phyloP scores from a whole-genome alignment of 1,140 invertebrate genomes.

The Zaprionus davidi region DNA sequence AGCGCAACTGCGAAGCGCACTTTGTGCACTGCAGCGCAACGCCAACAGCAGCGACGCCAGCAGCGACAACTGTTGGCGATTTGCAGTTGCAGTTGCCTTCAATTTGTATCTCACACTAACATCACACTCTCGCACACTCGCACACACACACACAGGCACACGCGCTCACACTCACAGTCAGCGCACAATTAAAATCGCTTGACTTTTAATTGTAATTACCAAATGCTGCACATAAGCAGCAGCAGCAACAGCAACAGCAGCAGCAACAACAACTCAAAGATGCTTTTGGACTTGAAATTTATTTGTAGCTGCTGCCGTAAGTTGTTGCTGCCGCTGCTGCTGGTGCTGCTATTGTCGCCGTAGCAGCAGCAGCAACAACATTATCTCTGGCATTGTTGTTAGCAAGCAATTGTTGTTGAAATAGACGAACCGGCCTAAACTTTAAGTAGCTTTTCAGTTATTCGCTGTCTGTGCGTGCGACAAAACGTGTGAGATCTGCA shows the following conservation, averaged over 20 bases:
- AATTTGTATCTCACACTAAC: conserved; percentile 50
- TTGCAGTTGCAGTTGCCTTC: conserved; percentile 62
- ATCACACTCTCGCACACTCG: conserved; percentile 20
- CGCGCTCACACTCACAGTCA: conserved; percentile 25
- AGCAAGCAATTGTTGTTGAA: conserved; percentile 70
- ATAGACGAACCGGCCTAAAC: conserved; percentile 71
- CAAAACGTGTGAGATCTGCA: conserved; percentile 64
- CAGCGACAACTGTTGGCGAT: conserved; percentile 62
- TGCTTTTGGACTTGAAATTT: conserved; percentile 74
- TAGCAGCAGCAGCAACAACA: conserved; percentile 32
- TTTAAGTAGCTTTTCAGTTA: conserved; percentile 78
- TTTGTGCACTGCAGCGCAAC: conserved; percentile 69
- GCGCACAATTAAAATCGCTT: conserved; percentile 71
- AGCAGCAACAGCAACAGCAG: conserved; percentile 46
- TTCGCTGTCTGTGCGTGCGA: conserved; percentile 77
- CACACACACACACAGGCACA: conserved; percentile 20
- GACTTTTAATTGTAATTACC: conserved; percentile 81
- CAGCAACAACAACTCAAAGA: conserved; percentile 50
- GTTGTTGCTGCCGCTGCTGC: conserved; percentile 25
- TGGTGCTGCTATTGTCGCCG: conserved; percentile 35
- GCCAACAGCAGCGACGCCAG: conserved; percentile 25
- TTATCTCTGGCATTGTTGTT: conserved; percentile 65
- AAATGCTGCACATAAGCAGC: conserved; percentile 56
- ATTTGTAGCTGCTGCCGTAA: conserved; percentile 58
- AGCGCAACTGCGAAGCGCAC: conserved; percentile 43